phyloP scores from a whole-genome alignment of 2,888 invertebrate species.

The Keiferia lycopersicella region DNA sequence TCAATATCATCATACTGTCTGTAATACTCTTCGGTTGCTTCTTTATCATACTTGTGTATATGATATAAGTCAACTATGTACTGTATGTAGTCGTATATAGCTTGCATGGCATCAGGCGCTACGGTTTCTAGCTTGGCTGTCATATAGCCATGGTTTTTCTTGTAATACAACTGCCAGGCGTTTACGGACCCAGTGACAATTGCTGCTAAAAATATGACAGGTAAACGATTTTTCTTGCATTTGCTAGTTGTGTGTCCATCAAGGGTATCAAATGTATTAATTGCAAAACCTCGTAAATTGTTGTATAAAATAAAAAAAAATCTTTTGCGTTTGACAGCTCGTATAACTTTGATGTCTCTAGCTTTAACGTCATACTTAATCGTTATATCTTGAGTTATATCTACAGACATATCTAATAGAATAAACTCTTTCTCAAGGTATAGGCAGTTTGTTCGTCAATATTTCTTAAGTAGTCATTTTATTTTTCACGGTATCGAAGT shows the following conservation, averaged over 20 bases:
- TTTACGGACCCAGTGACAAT: background rate
- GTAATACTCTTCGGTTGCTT: conserved; percentile 4
- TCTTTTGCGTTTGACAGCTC: background rate
- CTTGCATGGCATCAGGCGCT: conserved; percentile 15
- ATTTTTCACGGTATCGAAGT: background rate
- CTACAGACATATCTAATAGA: background rate
- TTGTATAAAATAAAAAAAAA: background rate
- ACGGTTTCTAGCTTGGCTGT: conserved; percentile 11
- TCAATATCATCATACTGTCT: conserved; percentile 1
- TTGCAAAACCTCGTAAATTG: background rate
- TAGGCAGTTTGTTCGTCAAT: background rate
- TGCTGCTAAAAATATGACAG: background rate
- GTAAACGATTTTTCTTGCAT: background rate
- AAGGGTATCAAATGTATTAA: background rate
- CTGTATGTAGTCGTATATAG: background rate
- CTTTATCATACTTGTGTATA: conserved; percentile 9
- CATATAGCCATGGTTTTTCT: conserved; percentile 1
- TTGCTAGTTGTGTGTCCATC: conserved; percentile 9
- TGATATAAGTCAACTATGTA: conserved; percentile 14
- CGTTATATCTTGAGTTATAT: background rate
- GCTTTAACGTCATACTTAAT: background rate
- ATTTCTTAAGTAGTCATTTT: background rate
- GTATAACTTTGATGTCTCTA: background rate
- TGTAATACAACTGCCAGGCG: conserved; percentile 9
- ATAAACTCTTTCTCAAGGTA: too few species aligned